Conservation (phyloP, 2,888 invertebrate genomes). For the Cylloceria caligata region DNA sequence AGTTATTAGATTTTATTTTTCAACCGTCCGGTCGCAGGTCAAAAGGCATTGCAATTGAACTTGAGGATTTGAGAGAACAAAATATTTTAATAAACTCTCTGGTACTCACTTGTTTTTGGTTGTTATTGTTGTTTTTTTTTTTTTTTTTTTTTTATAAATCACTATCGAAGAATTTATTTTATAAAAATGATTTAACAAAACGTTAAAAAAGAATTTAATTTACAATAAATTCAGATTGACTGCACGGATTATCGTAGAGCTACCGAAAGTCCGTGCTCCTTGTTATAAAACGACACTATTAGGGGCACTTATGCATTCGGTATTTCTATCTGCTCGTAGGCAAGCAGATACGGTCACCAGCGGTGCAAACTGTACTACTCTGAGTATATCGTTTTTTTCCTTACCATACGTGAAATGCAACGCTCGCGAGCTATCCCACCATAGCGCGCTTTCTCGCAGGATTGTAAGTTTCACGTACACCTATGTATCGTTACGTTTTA, state of each 20-base stretch:
- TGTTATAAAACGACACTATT: slow-evolving; percentile 52
- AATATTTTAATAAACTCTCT: neutral
- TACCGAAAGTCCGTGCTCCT: slow-evolving; percentile 31
- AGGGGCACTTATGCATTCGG: slow-evolving; percentile 47
- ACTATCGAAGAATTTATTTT: neutral
- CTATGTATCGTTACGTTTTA: neutral
- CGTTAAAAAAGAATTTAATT: neutral
- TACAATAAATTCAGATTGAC: neutral
- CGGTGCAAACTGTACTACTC: slow-evolving; percentile 20
- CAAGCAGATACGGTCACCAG: slow-evolving; percentile 39
- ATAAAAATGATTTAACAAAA: neutral
- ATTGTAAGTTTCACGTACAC: slow-evolving; percentile 2
- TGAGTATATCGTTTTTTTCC: slow-evolving; percentile 22
- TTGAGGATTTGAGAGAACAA: neutral
- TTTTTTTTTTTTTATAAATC: neutral
- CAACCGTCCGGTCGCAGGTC: slow-evolving; percentile 6
- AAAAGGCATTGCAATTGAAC: slow-evolving; percentile 12
- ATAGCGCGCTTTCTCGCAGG: slow-evolving; percentile 2
- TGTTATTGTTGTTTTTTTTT: too few species aligned
- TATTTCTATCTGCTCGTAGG: slow-evolving; percentile 38
- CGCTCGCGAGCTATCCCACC: slow-evolving; percentile 9
- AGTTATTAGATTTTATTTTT: slow-evolving; percentile 19
- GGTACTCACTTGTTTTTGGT: slow-evolving; percentile 2
- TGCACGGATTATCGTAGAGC: neutral
- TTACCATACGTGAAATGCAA: slow-evolving; percentile 53